phyloP scores from a whole-genome alignment of 2,113 vertebrate genomes.

The Ciconia maguari region DNA sequence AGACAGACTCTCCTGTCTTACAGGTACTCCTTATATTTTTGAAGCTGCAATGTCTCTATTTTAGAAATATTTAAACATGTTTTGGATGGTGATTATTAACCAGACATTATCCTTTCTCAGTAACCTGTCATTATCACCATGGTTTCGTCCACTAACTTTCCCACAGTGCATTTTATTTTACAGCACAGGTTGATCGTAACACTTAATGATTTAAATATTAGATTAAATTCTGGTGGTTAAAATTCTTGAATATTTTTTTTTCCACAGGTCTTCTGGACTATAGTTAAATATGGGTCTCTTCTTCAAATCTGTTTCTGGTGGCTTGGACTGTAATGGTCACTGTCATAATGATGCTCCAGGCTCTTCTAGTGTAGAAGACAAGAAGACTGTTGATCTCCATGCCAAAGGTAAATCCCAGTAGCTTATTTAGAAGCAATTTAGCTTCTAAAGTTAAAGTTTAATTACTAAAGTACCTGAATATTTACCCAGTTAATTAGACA shows the following conservation, averaged over 20 bases:
- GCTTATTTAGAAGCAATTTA: slow-evolving; percentile 41
- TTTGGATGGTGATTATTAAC: not conserved
- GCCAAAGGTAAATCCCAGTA: slow-evolving; percentile 2
- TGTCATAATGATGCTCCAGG: not conserved
- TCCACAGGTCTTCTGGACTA: not conserved
- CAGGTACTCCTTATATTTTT: not conserved
- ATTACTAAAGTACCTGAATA: slow-evolving; percentile 32
- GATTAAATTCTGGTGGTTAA: not conserved
- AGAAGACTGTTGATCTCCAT: not conserved
- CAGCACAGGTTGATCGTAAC: not conserved
- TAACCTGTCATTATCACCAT: not conserved
- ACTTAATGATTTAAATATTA: not conserved
- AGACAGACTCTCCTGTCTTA: not conserved
- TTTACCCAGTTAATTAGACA: slow-evolving; percentile 45
- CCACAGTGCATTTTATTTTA: not conserved
- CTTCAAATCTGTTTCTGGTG: not conserved
- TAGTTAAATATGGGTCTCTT: not conserved
- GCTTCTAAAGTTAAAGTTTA: slow-evolving; percentile 42
- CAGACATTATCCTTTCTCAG: not conserved
- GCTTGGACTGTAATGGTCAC: not conserved
- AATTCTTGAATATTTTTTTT: not conserved
- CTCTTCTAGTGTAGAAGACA: not conserved
- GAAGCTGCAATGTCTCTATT: not conserved
- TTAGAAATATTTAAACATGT: not conserved
- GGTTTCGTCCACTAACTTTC: not conserved